Evolutionary conservation across 2,113 vertebrate genomes (phyloP).

Genomic region (Sapayoa aenigma): DNA sequence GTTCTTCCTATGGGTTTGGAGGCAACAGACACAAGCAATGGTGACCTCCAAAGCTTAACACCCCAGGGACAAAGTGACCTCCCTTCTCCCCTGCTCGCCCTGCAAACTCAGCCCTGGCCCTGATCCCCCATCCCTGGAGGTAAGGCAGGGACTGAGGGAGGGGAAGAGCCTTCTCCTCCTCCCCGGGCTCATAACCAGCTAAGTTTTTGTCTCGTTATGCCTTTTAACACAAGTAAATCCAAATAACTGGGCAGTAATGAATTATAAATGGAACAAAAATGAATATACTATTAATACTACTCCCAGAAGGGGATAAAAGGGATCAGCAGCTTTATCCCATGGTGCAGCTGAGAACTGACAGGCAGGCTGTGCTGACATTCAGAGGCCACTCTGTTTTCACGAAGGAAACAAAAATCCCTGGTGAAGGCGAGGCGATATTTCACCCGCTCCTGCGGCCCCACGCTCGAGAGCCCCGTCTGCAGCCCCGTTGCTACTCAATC

Average conservation of each 20-base stretch:
- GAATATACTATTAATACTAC: constrained; percentile 66
- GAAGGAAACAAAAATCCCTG: constrained; percentile 29
- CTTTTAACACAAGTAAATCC: constrained; percentile 62
- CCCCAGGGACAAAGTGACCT: not conserved
- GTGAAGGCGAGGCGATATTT: not conserved
- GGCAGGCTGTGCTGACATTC: constrained; percentile 51
- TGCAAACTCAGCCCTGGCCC: rapidly evolving
- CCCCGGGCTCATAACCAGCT: not conserved
- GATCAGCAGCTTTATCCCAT: constrained; percentile 67
- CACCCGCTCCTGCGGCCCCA: not conserved
- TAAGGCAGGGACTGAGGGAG: not conserved
- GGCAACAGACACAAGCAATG: not conserved
- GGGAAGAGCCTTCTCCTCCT: not conserved
- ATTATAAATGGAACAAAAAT: constrained; percentile 69
- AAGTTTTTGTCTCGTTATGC: constrained; percentile 60
- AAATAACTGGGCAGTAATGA: constrained; percentile 68
- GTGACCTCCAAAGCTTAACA: not conserved
- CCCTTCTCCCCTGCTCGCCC: not conserved
- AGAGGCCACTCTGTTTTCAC: constrained; percentile 54
- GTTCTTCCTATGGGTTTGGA: not conserved
- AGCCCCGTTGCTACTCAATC: not conserved
- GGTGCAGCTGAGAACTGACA: constrained; percentile 66
- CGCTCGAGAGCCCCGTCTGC: not conserved
- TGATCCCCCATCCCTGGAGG: not conserved
- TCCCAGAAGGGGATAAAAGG: constrained; percentile 67